Evolutionary conservation across 1,140 invertebrate species (phyloP), one percentile per base, ranked within the genome.

Genomic region (Geopemphigus sp.): DNA sequence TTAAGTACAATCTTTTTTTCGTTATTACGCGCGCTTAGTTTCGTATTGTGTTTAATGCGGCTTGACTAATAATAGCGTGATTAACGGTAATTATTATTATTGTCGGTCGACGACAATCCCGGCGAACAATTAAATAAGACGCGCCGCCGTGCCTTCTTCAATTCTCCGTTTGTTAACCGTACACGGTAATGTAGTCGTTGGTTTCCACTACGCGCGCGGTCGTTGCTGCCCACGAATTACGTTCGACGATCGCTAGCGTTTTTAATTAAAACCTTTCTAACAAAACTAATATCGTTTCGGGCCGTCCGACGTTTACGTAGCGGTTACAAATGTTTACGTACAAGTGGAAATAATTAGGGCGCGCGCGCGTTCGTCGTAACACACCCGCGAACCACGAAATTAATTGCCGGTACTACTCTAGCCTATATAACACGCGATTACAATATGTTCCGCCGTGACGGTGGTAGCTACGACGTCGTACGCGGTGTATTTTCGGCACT

Each of bases 121-220:
- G 47, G 26, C 53, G 29, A 66, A 54, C 12, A 19, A 72, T 72
- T 54, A 72, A 29, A 54, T 45, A 54, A n/a, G n/a, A n/a, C n/a
- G n/a, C 53, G 32, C 29, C 19, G 5, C 17, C 54, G 8, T 39
- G 54, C 50, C 54, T 54, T 72, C 47, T 70, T 70, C 54, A 39
- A 6, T 54, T 54, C 12, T 50, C 14, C 4, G 47, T 50, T 50
- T 50, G 53, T 54, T 54, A 19, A 54, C 53, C 8, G 32, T 8
- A 54, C 32, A 19, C 19, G 53, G 19, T 54, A 54, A 54, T 54
- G 15, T 4, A 19, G 15, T 17, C 3, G 19, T 17, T 54, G 19
- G 2, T 54, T 54, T n/a, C 2, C 19, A 50, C 22, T 56, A 61
- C 17, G 5, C 6, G 26, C 17, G 17, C 26, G 24, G 24, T 26